phyloP scores from a whole-genome alignment of 2,888 invertebrate species.

The Graphium colonna region DNA sequence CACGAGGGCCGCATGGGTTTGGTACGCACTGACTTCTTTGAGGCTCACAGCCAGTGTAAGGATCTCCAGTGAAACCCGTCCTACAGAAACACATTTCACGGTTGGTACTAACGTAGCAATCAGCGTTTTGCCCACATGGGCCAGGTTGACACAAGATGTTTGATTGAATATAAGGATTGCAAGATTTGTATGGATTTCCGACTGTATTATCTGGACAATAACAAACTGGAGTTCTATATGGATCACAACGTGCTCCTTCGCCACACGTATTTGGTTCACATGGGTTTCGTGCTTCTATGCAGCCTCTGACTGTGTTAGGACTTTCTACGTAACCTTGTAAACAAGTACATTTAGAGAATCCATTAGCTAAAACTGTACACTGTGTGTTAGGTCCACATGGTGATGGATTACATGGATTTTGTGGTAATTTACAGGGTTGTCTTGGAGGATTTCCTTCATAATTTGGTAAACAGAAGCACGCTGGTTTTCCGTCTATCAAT shows the following conservation, averaged over 20 bases:
- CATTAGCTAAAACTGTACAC: slow-evolving; percentile 87
- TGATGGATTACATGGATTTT: slow-evolving; percentile 90
- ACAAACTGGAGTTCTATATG: slow-evolving; percentile 88
- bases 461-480: slow-evolving; percentile 93
- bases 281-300: slow-evolving; percentile 87
- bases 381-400: slow-evolving; percentile 94
- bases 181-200: slow-evolving; percentile 91
- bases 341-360: slow-evolving; percentile 93
- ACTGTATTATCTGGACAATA: slow-evolving; percentile 90
- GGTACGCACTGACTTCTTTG: slow-evolving; percentile 87
- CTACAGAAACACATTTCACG: slow-evolving; percentile 92
- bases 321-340: slow-evolving; percentile 90
- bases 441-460: slow-evolving; percentile 91
- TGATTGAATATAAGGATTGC: slow-evolving; percentile 79
- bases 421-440: slow-evolving; percentile 84
- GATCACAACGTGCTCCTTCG: slow-evolving; percentile 88
- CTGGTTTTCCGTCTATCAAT: slow-evolving; percentile 85
- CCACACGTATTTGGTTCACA: slow-evolving; percentile 93
- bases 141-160: slow-evolving; percentile 88
- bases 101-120: slow-evolving; percentile 90
- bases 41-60: slow-evolving; percentile 87
- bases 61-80: slow-evolving; percentile 87
- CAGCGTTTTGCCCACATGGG: slow-evolving; percentile 90
- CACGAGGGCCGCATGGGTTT: slow-evolving; percentile 90
- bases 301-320: slow-evolving; percentile 92